Percentiles rank a stretch among this genome's conserved stretches.
Conservation (phyloP, 1,140 invertebrate species). For the Trichonephila clavata region DNA sequence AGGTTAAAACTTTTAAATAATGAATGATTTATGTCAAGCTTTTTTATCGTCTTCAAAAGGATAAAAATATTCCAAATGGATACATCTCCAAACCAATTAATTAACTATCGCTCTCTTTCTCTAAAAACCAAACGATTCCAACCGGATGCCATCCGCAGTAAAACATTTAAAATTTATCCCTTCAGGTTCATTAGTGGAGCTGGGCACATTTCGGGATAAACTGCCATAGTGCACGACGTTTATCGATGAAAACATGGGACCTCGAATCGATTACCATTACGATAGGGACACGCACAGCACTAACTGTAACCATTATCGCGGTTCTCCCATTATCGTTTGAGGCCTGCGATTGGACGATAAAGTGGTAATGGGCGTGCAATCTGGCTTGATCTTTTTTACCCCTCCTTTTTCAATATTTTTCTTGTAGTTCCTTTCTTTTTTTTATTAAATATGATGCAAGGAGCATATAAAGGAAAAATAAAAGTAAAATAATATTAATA, state of each 20-base stretch:
- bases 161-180: constrained; percentile 48
- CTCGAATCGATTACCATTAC: constrained; percentile 70
- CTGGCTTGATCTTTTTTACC: constrained; percentile 11
- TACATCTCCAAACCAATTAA: constrained; percentile 25
- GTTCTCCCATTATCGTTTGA: constrained; percentile 72
- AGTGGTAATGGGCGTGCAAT: constrained; percentile 72
- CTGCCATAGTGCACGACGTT: neutral
- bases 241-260: constrained; percentile 60
- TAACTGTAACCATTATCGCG: constrained; percentile 70
- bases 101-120: neutral
- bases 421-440: constrained; percentile 4
- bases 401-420: constrained; percentile 17
- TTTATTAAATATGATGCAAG: neutral
- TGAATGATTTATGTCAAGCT: neutral
- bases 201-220: constrained; percentile 15
- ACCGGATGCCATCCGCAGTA: neutral
- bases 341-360: constrained; percentile 74
- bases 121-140: constrained; percentile 33
- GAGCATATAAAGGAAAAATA: neutral
- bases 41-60: neutral
- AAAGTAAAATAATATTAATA: constrained; percentile 4
- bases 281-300: constrained; percentile 54
- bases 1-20: neutral
- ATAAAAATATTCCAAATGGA: constrained; percentile 22
- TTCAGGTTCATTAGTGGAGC: constrained; percentile 46